These are phyloP conservation scores for Cecidostiba fungosa DNA, from an alignment of 2,888 invertebrate species.

Conservation along the genomic window DNA sequence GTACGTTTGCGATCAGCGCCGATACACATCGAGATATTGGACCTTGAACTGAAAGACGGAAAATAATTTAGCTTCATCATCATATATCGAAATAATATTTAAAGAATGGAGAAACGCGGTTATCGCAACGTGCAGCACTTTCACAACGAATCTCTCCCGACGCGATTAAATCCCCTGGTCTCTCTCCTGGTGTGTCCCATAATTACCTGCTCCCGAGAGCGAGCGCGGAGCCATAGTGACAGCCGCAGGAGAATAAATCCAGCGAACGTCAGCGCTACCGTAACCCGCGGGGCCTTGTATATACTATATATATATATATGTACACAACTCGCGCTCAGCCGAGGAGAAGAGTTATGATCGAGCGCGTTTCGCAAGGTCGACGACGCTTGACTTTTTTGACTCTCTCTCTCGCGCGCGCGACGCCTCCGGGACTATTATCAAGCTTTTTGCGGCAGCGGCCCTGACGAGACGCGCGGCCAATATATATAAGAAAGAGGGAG, in stretches of 20 bases:
- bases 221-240: conserved; percentile 19
- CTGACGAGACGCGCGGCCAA: conserved; percentile 50
- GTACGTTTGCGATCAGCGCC: background rate
- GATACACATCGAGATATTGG: background rate
- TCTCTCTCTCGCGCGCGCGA: conserved; percentile 3
- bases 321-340: background rate
- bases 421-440: conserved; percentile 62
- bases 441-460: conserved; percentile 60
- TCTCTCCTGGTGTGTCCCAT: background rate
- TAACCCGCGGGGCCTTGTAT: background rate
- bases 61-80: background rate
- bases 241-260: conserved; percentile 64
- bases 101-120: no score
- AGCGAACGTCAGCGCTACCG: conserved; percentile 57
- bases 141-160: background rate
- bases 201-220: conserved; percentile 15
- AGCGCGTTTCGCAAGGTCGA: conserved; percentile 41
- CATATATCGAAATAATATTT: no score
- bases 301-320: no score
- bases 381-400: background rate
- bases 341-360: conserved; percentile 45
- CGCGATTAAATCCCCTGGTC: conserved; percentile 5
- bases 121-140: background rate
- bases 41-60: background rate
- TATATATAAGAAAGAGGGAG: conserved; percentile 29